Percentiles rank a stretch among this genome's conserved stretches.
phyloP scores from a whole-genome alignment of 2,888 invertebrate species.

The Andrena haemorrhoa region DNA sequence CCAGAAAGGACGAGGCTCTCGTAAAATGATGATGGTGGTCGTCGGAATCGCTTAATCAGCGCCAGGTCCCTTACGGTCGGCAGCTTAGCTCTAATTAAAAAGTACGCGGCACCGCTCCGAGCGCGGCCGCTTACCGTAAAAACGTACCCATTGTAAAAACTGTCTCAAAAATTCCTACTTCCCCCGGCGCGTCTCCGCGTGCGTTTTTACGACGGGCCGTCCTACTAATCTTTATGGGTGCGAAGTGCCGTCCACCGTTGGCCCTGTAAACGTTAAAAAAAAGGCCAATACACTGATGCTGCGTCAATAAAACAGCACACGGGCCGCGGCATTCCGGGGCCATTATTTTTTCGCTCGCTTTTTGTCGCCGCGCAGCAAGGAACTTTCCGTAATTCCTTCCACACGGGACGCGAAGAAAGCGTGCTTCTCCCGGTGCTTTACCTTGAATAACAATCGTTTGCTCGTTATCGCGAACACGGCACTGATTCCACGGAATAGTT shows the following conservation, averaged over 20 bases:
- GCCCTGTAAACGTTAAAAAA: neutral
- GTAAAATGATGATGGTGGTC: conserved; percentile 70
- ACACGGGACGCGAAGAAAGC: conserved; percentile 19
- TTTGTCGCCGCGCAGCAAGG: too few species aligned
- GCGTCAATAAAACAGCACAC: conserved; percentile 10
- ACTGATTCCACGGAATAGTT: neutral
- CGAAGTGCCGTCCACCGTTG: neutral
- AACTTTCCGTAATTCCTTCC: conserved; percentile 10
- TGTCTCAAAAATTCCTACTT: conserved; percentile 43
- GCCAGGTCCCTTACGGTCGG: conserved; percentile 37
- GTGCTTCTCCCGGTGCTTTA: neutral
- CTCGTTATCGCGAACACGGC: conserved; percentile 12
- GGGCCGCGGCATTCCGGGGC: neutral
- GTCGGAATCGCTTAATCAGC: conserved; percentile 59
- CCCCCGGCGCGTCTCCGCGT: neutral
- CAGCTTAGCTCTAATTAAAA: conserved; percentile 52
- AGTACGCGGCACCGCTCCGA: neutral
- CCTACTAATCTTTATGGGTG: conserved; percentile 33
- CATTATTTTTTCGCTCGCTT: neutral
- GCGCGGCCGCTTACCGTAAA: conserved; percentile 4
- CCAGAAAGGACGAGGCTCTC: conserved; percentile 59
- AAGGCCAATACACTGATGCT: neutral
- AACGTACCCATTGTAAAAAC: conserved; percentile 39
- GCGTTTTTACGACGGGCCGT: conserved; percentile 42
- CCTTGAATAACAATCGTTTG: conserved; percentile 8